These are phyloP conservation scores for Caenorhabditis brenneri DNA, from an alignment of 1,140 invertebrate species.

Conservation along the genomic window DNA sequence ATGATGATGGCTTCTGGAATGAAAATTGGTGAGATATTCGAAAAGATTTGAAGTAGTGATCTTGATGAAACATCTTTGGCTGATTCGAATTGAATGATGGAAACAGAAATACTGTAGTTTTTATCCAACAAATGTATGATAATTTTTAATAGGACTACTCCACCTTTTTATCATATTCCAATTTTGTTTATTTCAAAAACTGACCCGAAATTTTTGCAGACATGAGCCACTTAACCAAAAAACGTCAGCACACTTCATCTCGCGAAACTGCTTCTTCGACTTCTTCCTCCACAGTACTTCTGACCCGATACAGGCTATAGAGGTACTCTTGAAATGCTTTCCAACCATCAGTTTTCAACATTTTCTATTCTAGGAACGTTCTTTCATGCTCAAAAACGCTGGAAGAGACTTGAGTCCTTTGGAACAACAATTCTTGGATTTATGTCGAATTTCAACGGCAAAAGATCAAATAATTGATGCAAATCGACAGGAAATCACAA, in stretches of 20 bases:
- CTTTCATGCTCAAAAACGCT: conserved; percentile 1
- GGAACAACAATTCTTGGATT: conserved; percentile 60
- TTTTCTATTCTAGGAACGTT: neutral
- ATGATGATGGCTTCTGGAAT: conserved; percentile 52
- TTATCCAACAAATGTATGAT: no score
- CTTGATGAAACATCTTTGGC: no score
- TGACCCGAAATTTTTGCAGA: conserved; percentile 2
- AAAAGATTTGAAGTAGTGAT: no score
- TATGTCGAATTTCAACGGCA: conserved; percentile 55
- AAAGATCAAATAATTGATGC: conserved; percentile 60
- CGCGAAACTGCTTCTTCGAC: conserved; percentile 4
- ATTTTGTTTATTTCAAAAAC: no score
- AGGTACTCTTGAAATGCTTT: neutral
- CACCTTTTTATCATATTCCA: no score
- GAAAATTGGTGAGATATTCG: conserved; percentile 36
- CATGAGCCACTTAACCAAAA: conserved; percentile 7
- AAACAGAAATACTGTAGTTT: no score
- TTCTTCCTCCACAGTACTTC: conserved; percentile 14
- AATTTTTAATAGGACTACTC: no score
- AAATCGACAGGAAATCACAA: conserved; percentile 54
- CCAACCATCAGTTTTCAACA: neutral
- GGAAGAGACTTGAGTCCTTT: conserved; percentile 54
- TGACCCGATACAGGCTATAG: conserved; percentile 40
- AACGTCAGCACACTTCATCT: conserved; percentile 20
- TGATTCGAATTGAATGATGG: no score